These are phyloP conservation scores for Masticophis lateralis DNA, from an alignment of 2,797 vertebrate genomes.

Conservation along the genomic window DNA sequence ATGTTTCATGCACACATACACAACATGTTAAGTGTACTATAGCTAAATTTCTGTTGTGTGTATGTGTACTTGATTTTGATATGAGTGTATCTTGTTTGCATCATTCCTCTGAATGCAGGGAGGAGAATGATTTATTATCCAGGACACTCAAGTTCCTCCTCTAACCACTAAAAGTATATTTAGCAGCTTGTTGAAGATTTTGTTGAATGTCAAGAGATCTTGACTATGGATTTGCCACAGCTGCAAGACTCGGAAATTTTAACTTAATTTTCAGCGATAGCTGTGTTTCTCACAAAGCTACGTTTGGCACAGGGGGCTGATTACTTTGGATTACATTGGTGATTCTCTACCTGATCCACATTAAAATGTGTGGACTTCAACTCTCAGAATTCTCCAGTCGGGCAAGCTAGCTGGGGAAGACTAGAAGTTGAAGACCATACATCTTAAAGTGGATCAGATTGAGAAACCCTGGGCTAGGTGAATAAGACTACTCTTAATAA, in stretches of 20 bases:
- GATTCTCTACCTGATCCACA: not conserved
- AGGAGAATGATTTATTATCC: not conserved
- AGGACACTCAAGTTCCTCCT: not conserved
- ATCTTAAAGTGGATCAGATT: not conserved
- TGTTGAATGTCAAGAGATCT: not conserved
- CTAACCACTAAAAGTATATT: not conserved
- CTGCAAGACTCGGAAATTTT: not conserved
- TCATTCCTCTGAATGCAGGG: not conserved
- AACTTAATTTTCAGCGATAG: not conserved
- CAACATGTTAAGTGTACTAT: too few relatives aligned
- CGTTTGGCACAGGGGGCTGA: not conserved
- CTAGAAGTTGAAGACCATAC: not conserved
- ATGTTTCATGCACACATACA: too few relatives aligned
- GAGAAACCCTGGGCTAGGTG: not conserved
- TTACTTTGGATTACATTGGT: not conserved
- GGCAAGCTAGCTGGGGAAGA: not conserved
- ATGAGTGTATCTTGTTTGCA: not conserved
- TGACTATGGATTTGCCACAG: not conserved
- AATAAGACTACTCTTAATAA: too few relatives aligned
- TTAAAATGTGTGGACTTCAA: not conserved
- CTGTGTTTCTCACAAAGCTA: not conserved
- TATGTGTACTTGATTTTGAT: not conserved
- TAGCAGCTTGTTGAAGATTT: not conserved
- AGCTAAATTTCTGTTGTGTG: not conserved
- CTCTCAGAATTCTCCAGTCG: not conserved